These are phyloP conservation scores for Aricia artaxerxes DNA, from an alignment of 2,888 invertebrate genomes.

Conservation along the genomic window DNA sequence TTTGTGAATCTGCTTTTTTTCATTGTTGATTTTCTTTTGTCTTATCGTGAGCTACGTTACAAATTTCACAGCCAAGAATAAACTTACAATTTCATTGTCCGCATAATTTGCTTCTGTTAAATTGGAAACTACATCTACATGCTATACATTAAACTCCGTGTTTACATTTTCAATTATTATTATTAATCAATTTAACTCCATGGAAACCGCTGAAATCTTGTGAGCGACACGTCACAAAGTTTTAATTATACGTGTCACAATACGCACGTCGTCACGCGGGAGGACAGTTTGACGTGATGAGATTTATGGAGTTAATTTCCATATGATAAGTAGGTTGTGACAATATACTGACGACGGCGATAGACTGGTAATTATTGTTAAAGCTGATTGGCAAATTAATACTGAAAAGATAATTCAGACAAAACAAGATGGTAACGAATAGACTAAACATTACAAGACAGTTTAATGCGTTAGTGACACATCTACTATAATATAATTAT, in stretches of 20 bases:
- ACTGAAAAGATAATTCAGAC: not conserved
- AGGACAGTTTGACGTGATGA: slow-evolving; percentile 60
- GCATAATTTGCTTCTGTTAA: not conserved
- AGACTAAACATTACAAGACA: not conserved
- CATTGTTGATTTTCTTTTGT: not conserved
- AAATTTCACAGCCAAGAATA: not conserved
- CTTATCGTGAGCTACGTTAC: not conserved
- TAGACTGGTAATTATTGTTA: slow-evolving; percentile 14
- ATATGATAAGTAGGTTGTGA: slow-evolving; percentile 28
- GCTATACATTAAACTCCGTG: not conserved
- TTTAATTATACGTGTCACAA: slow-evolving; percentile 74
- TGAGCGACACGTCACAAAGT: slow-evolving; percentile 44
- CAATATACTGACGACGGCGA: slow-evolving; percentile 24
- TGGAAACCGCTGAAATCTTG: slow-evolving; percentile 44
- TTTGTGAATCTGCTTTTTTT: not conserved
- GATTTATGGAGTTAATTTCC: slow-evolving; percentile 50
- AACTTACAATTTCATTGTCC: not conserved
- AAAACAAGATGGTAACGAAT: not conserved
- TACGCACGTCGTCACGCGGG: slow-evolving; percentile 64
- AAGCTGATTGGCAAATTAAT: not conserved
- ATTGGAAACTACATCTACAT: not conserved
- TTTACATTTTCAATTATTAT: not conserved
- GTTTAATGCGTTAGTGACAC: not conserved
- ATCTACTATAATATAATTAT: not conserved
- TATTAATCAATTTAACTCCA: not conserved